These are phyloP conservation scores for Pristiophorus japonicus DNA, from an alignment of 2,113 vertebrate species.

Conservation along the genomic window DNA sequence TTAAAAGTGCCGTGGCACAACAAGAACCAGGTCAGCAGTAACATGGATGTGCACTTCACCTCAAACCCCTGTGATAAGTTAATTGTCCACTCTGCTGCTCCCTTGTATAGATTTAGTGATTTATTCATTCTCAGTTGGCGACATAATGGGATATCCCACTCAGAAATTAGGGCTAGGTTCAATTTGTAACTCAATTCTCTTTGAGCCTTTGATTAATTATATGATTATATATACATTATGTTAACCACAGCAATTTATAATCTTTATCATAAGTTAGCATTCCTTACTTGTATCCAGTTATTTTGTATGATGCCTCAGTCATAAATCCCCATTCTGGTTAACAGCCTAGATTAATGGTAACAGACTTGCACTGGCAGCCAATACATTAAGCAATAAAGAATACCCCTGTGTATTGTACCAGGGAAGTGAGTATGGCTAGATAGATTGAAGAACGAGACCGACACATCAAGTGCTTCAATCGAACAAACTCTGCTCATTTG, in stretches of 20 bases:
- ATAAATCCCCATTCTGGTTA: constrained; percentile 30
- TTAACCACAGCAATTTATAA: neutral
- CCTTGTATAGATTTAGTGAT: too few relatives aligned
- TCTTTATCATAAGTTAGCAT: neutral
- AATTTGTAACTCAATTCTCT: constrained; percentile 5
- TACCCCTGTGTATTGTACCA: constrained; percentile 8
- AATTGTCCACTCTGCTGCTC: neutral
- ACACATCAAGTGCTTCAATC: constrained; percentile 15
- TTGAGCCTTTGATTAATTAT: constrained; percentile 25
- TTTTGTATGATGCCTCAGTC: neutral
- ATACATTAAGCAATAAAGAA: constrained; percentile 33
- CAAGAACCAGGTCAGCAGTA: neutral
- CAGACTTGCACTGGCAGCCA: constrained; percentile 24
- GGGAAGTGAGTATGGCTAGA: neutral
- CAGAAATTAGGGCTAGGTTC: neutral
- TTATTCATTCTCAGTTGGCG: neutral
- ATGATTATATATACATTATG: constrained; percentile 1
- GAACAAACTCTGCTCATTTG: constrained; percentile 2
- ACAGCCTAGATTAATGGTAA: constrained; percentile 16
- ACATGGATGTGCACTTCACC: neutral
- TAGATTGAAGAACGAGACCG: constrained; percentile 2
- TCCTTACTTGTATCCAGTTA: neutral
- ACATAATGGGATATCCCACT: neutral
- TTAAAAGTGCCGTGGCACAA: neutral
- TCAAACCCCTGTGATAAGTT: neutral